These are phyloP conservation scores for Lota lota DNA, from an alignment of 2,113 vertebrate genomes.

Conservation along the genomic window DNA sequence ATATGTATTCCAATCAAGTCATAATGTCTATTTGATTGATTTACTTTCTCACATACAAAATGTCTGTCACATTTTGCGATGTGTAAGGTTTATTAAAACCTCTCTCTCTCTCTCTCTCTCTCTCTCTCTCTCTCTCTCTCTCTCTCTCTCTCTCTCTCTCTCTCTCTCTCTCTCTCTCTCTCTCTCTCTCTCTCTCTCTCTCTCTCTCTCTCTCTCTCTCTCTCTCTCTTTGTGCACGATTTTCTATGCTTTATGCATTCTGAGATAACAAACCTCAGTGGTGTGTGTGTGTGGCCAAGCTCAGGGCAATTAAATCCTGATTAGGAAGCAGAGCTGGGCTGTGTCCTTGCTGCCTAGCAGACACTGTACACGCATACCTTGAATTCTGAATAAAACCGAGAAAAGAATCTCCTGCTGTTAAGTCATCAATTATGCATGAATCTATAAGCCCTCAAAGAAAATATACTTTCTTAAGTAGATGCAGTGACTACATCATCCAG, in stretches of 20 bases:
- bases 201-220: background rate
- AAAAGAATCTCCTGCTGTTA: constrained; percentile 20
- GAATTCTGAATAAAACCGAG: constrained; percentile 33
- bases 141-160: background rate
- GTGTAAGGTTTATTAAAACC: background rate
- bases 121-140: background rate
- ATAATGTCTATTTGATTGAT: background rate
- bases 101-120: background rate
- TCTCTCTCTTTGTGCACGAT: constrained; percentile 12
- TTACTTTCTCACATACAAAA: background rate
- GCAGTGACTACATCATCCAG: constrained; percentile 29
- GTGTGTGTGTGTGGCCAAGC: constrained; percentile 20
- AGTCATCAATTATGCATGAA: constrained; percentile 45
- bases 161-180: background rate
- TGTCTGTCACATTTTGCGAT: too few species aligned
- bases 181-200: background rate
- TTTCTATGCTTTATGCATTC: constrained; percentile 33
- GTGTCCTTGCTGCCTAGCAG: constrained; percentile 1
- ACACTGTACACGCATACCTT: constrained; percentile 1
- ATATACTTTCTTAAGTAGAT: constrained; percentile 23
- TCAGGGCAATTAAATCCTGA: constrained; percentile 46
- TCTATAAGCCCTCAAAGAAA: constrained; percentile 17
- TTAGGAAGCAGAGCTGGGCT: constrained; percentile 23
- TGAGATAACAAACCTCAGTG: constrained; percentile 28
- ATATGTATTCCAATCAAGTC: background rate